Evolutionary conservation across 2,797 vertebrate species (phyloP).

Genomic region (Lepus oiostolus): DNA sequence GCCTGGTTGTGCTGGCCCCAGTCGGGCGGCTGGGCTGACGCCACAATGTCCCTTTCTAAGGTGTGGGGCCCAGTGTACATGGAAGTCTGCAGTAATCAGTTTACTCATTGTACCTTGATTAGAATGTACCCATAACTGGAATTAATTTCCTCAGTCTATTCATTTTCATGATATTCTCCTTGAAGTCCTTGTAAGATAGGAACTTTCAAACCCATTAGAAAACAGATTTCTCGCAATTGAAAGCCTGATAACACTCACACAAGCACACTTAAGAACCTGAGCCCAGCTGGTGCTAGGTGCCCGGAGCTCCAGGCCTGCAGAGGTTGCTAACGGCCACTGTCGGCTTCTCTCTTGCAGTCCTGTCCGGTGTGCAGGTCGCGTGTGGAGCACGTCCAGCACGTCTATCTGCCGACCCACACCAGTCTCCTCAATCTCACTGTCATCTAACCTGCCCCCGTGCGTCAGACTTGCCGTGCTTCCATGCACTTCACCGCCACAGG

Average conservation of each 20-base stretch:
- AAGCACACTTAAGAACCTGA: not conserved
- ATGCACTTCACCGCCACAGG: conserved; percentile 89
- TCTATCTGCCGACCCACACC: conserved; percentile 98
- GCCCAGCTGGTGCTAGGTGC: not conserved
- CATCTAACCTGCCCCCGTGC: conserved; percentile 44
- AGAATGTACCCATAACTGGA: not conserved
- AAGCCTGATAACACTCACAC: not conserved
- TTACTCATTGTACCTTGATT: not conserved
- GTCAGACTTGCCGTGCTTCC: conserved; percentile 68
- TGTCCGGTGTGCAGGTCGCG: conserved; percentile 97
- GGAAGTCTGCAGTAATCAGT: not conserved
- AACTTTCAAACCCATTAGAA: not conserved
- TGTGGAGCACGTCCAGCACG: conserved; percentile 96
- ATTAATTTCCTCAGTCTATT: not conserved
- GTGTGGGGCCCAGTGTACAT: not conserved
- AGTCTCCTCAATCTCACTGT: conserved; percentile 96
- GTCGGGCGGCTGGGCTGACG: not conserved
- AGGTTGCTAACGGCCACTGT: not conserved
- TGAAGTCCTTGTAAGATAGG: conserved; percentile 36
- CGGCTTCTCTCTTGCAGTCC: conserved; percentile 87
- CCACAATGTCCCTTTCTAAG: not conserved
- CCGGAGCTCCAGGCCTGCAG: accelerated
- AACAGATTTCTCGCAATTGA: not conserved
- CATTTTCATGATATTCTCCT: not conserved
- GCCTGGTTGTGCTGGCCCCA: not conserved